These are phyloP conservation scores for Eulemur albifrons DNA, from an alignment of 2,797 vertebrate species.

Conservation along the genomic window DNA sequence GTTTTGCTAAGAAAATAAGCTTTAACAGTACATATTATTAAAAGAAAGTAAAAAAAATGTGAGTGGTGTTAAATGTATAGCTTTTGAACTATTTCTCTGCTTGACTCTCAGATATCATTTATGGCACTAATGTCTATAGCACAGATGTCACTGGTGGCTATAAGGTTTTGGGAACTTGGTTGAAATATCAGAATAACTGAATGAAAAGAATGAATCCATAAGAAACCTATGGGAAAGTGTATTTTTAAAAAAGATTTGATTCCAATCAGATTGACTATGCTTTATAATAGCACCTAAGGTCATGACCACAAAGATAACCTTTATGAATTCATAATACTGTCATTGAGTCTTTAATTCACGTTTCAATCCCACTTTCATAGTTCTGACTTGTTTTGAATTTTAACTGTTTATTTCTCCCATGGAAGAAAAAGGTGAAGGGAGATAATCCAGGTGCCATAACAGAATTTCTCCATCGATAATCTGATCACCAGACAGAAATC, in stretches of 20 bases:
- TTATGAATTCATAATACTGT: neutral
- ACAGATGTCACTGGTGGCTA: neutral
- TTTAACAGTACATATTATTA: conserved; percentile 46
- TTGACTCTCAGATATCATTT: conserved; percentile 67
- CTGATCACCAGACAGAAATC: neutral
- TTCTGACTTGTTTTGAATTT: conserved; percentile 22
- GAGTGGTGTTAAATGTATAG: conserved; percentile 67
- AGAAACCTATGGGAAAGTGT: neutral
- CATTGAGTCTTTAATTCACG: neutral
- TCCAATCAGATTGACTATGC: neutral
- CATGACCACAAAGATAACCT: neutral
- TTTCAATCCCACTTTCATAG: neutral
- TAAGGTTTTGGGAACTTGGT: neutral
- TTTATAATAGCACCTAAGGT: neutral
- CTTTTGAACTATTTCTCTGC: conserved; percentile 72
- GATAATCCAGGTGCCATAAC: neutral
- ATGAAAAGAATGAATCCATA: neutral
- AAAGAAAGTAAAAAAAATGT: conserved; percentile 39
- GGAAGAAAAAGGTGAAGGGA: neutral
- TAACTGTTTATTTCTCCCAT: neutral
- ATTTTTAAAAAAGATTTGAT: neutral
- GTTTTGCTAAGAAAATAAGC: conserved; percentile 67
- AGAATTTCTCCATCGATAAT: neutral
- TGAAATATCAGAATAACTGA: neutral
- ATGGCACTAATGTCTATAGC: conserved; percentile 44